Percentiles rank a stretch among this genome's conserved stretches.
phyloP scores from a whole-genome alignment of 2,797 vertebrate genomes.

The Karalla daura region DNA sequence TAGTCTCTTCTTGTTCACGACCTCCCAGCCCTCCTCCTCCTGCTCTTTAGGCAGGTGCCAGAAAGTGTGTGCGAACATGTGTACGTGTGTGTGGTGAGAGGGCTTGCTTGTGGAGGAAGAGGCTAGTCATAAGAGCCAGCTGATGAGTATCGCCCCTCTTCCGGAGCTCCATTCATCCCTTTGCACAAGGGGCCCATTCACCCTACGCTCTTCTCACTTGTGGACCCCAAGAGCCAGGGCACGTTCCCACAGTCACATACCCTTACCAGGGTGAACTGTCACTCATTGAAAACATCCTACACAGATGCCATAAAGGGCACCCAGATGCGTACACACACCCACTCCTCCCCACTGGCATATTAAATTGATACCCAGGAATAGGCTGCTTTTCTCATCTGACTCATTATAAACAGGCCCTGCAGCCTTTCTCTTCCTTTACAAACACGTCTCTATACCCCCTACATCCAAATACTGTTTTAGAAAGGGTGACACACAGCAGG shows the following conservation, averaged over 20 bases:
- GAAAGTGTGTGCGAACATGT: constrained; percentile 5
- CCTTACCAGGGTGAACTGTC: constrained; percentile 65
- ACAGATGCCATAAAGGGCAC: constrained; percentile 40
- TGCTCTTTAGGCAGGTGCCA: constrained; percentile 63
- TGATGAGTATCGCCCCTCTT: constrained; percentile 79
- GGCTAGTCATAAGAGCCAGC: constrained; percentile 72
- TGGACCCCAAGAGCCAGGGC: constrained; percentile 39
- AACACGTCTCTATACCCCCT: constrained; percentile 41
- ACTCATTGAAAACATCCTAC: constrained; percentile 58
- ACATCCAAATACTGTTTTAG: constrained; percentile 51
- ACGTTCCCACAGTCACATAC: constrained; percentile 51
- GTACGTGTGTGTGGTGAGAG: constrained; percentile 27
- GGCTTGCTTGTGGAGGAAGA: constrained; percentile 66
- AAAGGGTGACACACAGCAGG: constrained; percentile 63
- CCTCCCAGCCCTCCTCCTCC: neutral
- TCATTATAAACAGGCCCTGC: constrained; percentile 68
- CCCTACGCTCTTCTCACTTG: constrained; percentile 68
- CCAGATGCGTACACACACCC: constrained; percentile 36
- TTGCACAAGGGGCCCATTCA: constrained; percentile 84
- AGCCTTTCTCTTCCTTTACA: constrained; percentile 26
- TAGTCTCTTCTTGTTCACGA: constrained; percentile 4
- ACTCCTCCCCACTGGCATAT: constrained; percentile 38
- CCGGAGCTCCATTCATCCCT: constrained; percentile 81
- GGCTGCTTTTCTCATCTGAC: constrained; percentile 58
- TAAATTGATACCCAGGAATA: constrained; percentile 58